These are phyloP conservation scores for Oceanodroma tethys DNA, from an alignment of 2,113 vertebrate species.

Conservation along the genomic window DNA sequence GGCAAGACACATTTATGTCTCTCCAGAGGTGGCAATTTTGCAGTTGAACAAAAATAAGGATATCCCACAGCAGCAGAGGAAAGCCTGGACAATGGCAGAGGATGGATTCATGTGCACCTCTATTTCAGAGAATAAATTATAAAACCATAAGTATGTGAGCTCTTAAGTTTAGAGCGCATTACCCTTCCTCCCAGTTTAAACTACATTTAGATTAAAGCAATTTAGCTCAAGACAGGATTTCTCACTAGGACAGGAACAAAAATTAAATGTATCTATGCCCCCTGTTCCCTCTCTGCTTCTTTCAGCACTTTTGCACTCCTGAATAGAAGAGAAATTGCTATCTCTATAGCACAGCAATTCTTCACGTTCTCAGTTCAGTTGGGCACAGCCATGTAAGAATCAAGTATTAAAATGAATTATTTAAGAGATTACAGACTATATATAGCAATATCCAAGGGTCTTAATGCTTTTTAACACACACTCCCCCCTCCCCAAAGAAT, in stretches of 20 bases:
- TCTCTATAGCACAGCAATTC: neutral
- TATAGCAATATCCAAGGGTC: neutral
- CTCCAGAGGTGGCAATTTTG: conserved; percentile 11
- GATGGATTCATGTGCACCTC: neutral
- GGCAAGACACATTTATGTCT: neutral
- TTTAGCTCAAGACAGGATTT: neutral
- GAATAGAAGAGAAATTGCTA: neutral
- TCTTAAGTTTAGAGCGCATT: neutral
- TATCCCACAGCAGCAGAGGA: neutral
- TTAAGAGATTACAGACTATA: neutral
- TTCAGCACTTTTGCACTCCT: neutral
- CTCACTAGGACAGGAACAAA: neutral
- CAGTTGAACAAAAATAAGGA: neutral
- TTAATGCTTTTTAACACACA: neutral
- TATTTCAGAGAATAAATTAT: neutral
- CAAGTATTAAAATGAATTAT: neutral
- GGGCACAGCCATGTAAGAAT: neutral
- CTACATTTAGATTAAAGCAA: neutral
- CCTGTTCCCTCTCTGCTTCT: neutral
- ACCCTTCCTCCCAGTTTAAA: neutral
- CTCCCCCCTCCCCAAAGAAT: neutral
- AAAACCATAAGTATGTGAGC: neutral
- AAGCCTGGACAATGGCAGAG: neutral
- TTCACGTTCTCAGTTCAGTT: neutral
- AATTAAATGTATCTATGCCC: neutral